Base-by-base conservation (phyloP, 2,888 invertebrate genomes). In the Spicauda simplicius region DNA sequence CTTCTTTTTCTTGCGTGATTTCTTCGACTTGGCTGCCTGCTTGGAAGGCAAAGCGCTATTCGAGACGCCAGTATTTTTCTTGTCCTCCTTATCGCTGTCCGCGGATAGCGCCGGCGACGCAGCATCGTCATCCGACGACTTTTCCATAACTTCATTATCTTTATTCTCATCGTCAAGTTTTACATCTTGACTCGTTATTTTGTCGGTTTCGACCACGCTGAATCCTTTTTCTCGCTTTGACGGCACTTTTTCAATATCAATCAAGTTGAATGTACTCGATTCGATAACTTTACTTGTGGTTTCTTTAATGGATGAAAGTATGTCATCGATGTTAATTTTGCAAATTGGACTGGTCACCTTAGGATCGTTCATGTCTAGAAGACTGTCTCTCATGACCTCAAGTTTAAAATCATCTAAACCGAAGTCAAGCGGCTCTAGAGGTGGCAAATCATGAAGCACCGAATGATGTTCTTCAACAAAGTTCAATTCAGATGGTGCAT, bases 1-100 rank as follows among this genome's bases (percentile, higher is more conserved):
- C 87, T 95, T 95, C 81, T 94, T 94, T 88, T 95, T 95, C 80
- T 94, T 94, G 80, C 94, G 95, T 62, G 94, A 88, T 80, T 94
- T 95, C 80, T 94, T 94, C 78, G 93, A 89, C 72, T 92, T 91
- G 50, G 90, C 88, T 84, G 16, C 19, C 20, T 88, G 88, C 81
- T 93, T 93, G 74, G 84, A 77, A 76, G 88, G 84, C 77, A 86
- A 79, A 62, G 83, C 79, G 70, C 84, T 72, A 72, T 82, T 87
- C 69, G 87, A 85, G 74, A 88, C 83, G 80, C 89, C 86, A 76
- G 79, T 80, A 65, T 75, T 81, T 80, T 83, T 90, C 79, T 86
- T 93, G 63, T 88, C 91, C 37, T 93, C 92, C 69, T 91, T 92
- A 71, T 95, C 95, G 75, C 95, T 95, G 76, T 95, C 95, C 0